Base-by-base conservation (phyloP, 2,888 invertebrate genomes). In the Metacarcinus magister region DNA sequence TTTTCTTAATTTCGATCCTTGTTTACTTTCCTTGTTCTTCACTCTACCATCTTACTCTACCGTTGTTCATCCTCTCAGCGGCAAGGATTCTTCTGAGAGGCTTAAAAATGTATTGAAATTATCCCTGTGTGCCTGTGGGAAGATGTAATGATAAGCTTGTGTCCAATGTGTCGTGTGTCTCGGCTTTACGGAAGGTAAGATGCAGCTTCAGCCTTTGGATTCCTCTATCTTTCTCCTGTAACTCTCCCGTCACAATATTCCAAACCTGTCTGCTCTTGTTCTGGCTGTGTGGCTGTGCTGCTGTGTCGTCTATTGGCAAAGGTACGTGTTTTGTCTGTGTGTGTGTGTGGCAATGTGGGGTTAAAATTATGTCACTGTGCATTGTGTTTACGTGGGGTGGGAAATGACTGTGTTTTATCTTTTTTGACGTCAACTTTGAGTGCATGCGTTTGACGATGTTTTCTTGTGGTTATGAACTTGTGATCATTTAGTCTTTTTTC, bases 161-260 rank as follows among this genome's bases (percentile, higher is more conserved):
- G 75, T 60, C 60, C 60, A 60, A 23, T 60, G 60, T 60, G 23
- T 82, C 10, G 2, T 54, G 54, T 54, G 54, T 54, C 54, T 19
- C 54, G 19, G 54, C 54, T 54, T 54, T 10, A 19, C 54, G 54
- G 13, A 19, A 54, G 54, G 54, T 54, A 54, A 54, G 54, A 2
- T 54, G 0, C 54, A 19, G 28, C 75, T 82, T 75, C 75, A n/a
- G n/a, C 28, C 75, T 82, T 28, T 82, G 8, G n/a, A n/a, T 82
- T n/a, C n/a, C n/a, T 75, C 75, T 75, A 23, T 75, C 75, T 75
- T 28, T 82, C 75, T 82, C 75, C 75, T 82, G 28, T 82, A n/a
- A 28, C 75, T 82, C 75, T 82, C 75, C 28, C 75, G 60, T 23
- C 60, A 60, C 19, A 60, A 16, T 60, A 23, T 60, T 60, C 60